Conservation (phyloP, 2,888 invertebrate genomes). For the Macaria notata region DNA sequence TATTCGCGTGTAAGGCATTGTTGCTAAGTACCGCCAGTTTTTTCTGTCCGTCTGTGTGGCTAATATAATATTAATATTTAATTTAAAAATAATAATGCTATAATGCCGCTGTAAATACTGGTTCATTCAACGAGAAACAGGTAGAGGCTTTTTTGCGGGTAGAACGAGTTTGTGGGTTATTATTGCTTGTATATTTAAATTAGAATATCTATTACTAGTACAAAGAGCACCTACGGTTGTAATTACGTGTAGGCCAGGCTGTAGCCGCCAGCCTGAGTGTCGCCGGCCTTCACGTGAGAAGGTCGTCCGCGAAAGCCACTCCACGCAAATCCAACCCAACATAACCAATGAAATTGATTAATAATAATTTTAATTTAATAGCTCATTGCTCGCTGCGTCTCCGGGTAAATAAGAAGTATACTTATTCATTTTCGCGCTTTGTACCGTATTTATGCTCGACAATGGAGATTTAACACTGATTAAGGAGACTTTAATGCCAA, state of each 20-base stretch:
- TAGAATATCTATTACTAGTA: constrained; percentile 28
- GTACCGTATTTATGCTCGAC: constrained; percentile 6
- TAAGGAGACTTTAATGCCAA: background rate
- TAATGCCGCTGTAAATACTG: constrained; percentile 15
- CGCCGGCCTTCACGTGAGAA: constrained; percentile 70
- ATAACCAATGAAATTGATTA: constrained; percentile 50
- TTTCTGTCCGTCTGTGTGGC: constrained; percentile 14
- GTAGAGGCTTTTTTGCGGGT: constrained; percentile 15
- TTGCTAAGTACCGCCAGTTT: constrained; percentile 19
- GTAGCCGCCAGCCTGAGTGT: constrained; percentile 55
- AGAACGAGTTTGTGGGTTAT: constrained; percentile 17
- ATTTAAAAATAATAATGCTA: constrained; percentile 25
- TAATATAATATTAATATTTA: constrained; percentile 25
- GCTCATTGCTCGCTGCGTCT: constrained; percentile 37
- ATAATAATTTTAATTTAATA: constrained; percentile 49
- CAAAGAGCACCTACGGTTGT: constrained; percentile 19
- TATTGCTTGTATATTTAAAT: constrained; percentile 11
- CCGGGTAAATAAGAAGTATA: constrained; percentile 17
- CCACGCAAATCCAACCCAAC: constrained; percentile 36
- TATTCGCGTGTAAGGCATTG: constrained; percentile 16
- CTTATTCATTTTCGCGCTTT: constrained; percentile 16
- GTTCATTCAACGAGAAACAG: constrained; percentile 22
- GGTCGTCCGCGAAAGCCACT: constrained; percentile 57
- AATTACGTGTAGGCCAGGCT: constrained; percentile 21
- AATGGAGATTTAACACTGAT: constrained; percentile 5